Percentiles rank a stretch among this genome's conserved stretches.
phyloP scores from a whole-genome alignment of 2,113 vertebrate genomes.

The Dolichotis patagonum region DNA sequence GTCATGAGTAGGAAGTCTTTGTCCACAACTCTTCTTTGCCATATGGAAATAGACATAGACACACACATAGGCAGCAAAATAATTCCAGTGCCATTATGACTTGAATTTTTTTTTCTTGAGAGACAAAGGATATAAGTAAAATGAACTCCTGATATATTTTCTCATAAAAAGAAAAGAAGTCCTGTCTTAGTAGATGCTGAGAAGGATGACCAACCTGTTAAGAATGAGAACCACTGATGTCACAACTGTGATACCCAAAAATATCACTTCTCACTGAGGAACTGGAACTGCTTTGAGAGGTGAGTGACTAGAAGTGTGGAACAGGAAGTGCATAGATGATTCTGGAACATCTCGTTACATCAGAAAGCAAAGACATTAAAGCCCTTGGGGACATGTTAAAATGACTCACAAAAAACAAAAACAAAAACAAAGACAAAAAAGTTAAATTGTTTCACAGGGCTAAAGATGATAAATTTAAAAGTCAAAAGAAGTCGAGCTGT shows the following conservation, averaged over 20 bases:
- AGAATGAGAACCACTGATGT: not conserved
- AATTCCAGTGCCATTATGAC: not conserved
- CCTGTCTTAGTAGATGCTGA: not conserved
- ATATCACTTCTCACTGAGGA: not conserved
- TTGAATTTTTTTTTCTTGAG: not conserved
- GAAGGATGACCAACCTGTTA: not conserved
- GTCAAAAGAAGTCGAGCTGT: not conserved
- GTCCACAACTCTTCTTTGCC: not conserved
- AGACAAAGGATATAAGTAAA: not conserved
- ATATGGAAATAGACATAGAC: not conserved
- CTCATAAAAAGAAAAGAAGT: not conserved
- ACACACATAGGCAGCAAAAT: not conserved
- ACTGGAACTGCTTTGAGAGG: not conserved
- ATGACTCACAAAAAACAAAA: not conserved
- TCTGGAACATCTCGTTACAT: not conserved
- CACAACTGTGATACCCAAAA: not conserved
- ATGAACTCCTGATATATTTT: not conserved
- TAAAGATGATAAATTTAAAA: not conserved
- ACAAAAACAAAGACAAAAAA: no score
- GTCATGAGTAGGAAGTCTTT: not conserved
- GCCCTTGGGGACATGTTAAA: not conserved
- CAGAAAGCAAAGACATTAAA: not conserved
- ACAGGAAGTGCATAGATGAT: not conserved
- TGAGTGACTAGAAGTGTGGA: not conserved
- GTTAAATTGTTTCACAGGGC: not conserved